Base-by-base conservation (phyloP, 2,888 invertebrate species). In the Schrankia costaestrigalis region DNA sequence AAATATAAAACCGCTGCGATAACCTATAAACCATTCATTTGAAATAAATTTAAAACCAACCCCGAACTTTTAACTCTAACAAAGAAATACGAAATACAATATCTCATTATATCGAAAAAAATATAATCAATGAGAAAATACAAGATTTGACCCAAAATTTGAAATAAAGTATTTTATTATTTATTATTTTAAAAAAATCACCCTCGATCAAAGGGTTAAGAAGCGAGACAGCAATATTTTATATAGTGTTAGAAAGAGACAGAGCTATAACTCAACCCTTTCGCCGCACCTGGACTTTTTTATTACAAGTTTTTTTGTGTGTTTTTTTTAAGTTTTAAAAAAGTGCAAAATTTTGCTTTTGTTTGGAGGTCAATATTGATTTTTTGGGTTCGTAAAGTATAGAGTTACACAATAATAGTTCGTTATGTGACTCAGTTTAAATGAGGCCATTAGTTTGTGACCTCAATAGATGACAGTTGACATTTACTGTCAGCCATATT, bases 61-160 rank as follows among this genome's bases (percentile, higher is more conserved):
- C 54, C 59, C 57, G 56, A 71, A 67, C 55, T 70, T 71, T 63
- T 61, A 71, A 71, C 66, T 44, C 48, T 42, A 40, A 56, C 77
- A 56, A 77, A 76, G 69, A 71, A 51, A 45, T 57, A 57, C 69
- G 76, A 64, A 78, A 80, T 66, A 87, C 83, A 86, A 86, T 87
- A 83, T 82, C 82, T 85, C 83, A 83, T 86, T 87, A 83, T 74
- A 56, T 63, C 51, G 46, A 62, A 75, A 78, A 76, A 76, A 51
- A 71, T 63, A 68, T 69, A 78, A 78, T 70, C 71, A 80, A 82
- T 72, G 76, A 76, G 78, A 83, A 86, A 84, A 82, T 74, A 78
- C 71, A 65, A 78, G 79, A 85, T 84, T 84, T 81, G 71, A 76
- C 78, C 83, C 76, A 78, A 85, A n/a, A n/a, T n/a, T n/a, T n/a